Conservation (phyloP, 2,888 invertebrate species). For the Rotaria sp. region DNA sequence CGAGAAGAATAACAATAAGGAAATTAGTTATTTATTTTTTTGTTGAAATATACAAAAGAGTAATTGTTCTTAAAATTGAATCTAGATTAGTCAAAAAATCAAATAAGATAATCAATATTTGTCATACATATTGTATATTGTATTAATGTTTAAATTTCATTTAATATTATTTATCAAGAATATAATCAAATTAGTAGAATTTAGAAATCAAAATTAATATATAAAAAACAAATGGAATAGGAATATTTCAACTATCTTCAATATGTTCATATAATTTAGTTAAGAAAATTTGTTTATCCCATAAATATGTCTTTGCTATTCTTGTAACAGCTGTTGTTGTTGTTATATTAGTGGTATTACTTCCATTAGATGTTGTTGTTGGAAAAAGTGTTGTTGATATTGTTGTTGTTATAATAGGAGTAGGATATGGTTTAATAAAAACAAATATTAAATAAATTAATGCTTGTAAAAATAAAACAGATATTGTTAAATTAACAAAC, state of each 20-base stretch:
- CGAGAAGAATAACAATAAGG: too few relatives aligned
- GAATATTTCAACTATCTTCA: background rate
- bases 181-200: background rate
- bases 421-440: background rate
- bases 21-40: too few relatives aligned
- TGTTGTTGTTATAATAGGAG: background rate
- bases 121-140: too few relatives aligned
- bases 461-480: background rate
- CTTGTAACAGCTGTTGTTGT: background rate
- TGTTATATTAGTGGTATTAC: background rate
- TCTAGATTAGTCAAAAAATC: too few relatives aligned
- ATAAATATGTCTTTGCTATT: background rate
- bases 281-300: background rate
- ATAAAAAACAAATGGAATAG: background rate
- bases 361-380: background rate
- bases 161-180: background rate
- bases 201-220: background rate
- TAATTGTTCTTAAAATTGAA: too few relatives aligned
- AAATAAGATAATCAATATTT: too few relatives aligned
- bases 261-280: background rate
- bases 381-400: background rate
- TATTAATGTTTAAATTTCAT: too few relatives aligned
- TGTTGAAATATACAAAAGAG: too few relatives aligned
- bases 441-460: conserved; percentile 9
- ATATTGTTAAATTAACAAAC: background rate